phyloP scores from a whole-genome alignment of 2,888 invertebrate species.

The Polyommatus iphigenia region DNA sequence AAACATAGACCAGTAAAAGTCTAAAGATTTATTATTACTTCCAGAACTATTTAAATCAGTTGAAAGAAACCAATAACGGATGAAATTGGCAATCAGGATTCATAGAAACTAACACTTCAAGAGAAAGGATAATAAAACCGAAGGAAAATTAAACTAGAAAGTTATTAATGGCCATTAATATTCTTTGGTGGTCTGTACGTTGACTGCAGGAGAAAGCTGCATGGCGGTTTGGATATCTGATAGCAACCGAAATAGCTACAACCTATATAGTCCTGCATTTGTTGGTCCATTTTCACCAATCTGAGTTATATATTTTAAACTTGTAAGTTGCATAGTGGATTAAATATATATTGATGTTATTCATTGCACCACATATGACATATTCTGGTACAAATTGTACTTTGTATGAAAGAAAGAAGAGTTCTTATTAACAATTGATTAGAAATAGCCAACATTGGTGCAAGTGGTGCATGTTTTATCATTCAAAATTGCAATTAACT shows the following conservation, averaged over 20 bases:
- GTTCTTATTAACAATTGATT: too few relatives aligned
- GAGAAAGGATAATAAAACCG: slow-evolving; percentile 7
- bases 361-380: too few relatives aligned
- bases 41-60: not conserved
- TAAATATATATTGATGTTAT: too few relatives aligned
- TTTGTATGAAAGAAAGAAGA: too few relatives aligned
- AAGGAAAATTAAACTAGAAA: slow-evolving; percentile 18
- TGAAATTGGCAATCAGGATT: slow-evolving; percentile 1
- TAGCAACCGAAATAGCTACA: not conserved
- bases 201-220: slow-evolving; percentile 19
- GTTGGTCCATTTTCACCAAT: not conserved
- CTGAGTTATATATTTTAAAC: not conserved
- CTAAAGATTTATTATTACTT: not conserved
- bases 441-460: not conserved
- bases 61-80: not conserved
- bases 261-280: not conserved
- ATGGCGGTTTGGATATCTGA: not conserved
- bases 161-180: slow-evolving; percentile 24
- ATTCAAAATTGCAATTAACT: too few relatives aligned
- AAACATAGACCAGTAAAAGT: too few relatives aligned
- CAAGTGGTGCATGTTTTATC: too few relatives aligned
- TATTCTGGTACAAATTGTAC: too few relatives aligned
- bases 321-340: too few relatives aligned
- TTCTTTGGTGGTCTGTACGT: not conserved
- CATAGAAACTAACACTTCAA: not conserved